Base-by-base conservation (phyloP, 2,888 invertebrate species). In the Hetaerina titia region DNA sequence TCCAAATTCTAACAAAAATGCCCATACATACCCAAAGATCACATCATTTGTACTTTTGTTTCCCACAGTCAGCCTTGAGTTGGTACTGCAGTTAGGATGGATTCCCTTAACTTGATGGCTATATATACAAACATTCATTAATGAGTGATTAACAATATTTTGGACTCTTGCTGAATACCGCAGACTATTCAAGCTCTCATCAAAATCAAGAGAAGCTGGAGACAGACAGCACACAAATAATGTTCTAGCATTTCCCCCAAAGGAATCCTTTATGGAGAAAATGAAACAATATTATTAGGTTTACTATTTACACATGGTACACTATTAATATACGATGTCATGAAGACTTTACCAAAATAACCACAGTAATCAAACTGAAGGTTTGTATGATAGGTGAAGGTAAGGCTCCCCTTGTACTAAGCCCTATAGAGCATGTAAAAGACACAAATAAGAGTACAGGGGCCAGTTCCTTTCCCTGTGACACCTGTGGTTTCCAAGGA, bases 221-320 rank as follows among this genome's bases (percentile, higher is more conserved):
- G 98, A 98, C n/a, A 98, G 97, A 96, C 98, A 98, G 95, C 98
- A 97, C 95, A 98, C 97, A 2, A 98, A 97, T 96, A 98, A 97
- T 4, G 98, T 98, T 96, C 98, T 98, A 4, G 98, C 98, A 96
- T 98, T 97, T 0, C 98, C 98, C 19, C 98, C 98, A 96, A 98
- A 98, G 1, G 98, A 98, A 96, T 98, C 98, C 96, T 98, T 97
- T 0, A 98, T 96, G 96, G 98, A 97, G 6, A 94, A 87, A 69
- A 57, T 31, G 8, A 8, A 69, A 57, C 15, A 94, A n/a, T 19
- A 57, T 31, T 17, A 22, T 60, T 87, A 45, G 15, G 8, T 2
- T 31, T 45, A 45, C 45, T 45, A 45, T 45, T 45, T 45, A 45
- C 45, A 45, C 45, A 45, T 45, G 45, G 45, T 45, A 45, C 45